Base-by-base conservation (phyloP, 2,797 vertebrate genomes). In the Arrhamphus sclerolepis region DNA sequence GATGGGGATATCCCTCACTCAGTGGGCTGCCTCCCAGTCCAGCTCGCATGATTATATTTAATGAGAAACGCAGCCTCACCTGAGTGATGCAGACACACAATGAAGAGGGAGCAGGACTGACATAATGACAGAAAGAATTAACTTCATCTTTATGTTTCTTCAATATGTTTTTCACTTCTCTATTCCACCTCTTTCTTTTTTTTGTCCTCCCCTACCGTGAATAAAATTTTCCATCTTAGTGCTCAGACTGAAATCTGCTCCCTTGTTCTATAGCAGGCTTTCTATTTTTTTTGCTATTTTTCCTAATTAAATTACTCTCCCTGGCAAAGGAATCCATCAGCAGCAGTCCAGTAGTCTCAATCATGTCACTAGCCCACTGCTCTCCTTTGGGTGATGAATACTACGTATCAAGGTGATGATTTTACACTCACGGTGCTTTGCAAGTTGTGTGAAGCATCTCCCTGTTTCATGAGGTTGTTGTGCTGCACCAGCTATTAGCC, bases 1-100 rank as follows among this genome's bases (percentile, higher is more conserved):
- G 80, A 84, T 74, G 74, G 79, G 80, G 78, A 84, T 87, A 83
- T 83, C 82, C 84, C 78, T 67, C 67, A 24, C 73, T 80, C 71
- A 31, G 28, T 60, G 22, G 28, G 42, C 61, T 50, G 65, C 42
- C 52, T 75, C 64, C 21, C 56, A 72, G 57, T 43, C 46, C 7
- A 28, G 63, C 65, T 86, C 75, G 79, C 70, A 77, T 71, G 70
- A 57, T 76, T 72, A 43, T 44, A 77, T 57, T 76, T 85, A 86
- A 87, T 80, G 81, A 80, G 80, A 80, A 74, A 78, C 58, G 62
- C 82, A 87, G 77, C 51, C 57, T 74, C 48, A 47, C 55, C 57
- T 48, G 59, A 60, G 70, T 80, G 67, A 63, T 62, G 73, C 46
- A 53, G 34, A 53, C 29, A 59, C 28, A 70, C 51, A 55, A 63